These are phyloP conservation scores for Tachina lurida DNA, from an alignment of 2,888 invertebrate genomes.

Conservation along the genomic window DNA sequence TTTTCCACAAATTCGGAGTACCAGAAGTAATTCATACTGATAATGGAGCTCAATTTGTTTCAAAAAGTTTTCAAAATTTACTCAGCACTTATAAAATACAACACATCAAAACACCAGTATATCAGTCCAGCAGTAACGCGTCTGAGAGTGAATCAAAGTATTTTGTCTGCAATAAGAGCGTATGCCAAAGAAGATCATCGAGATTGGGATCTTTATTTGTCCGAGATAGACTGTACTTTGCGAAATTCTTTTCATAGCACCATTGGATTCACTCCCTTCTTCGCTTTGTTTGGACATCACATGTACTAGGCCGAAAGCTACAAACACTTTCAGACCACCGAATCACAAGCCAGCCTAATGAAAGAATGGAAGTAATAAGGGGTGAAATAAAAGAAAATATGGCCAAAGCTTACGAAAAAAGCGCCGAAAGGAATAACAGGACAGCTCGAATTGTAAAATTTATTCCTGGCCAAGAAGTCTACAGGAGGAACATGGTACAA, in stretches of 20 bases:
- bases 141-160: background rate
- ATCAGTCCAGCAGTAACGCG: background rate
- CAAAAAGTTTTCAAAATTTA: too few species aligned
- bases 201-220: too few species aligned
- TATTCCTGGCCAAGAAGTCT: background rate
- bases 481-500: background rate
- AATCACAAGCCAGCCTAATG: background rate
- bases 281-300: background rate
- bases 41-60: too few species aligned
- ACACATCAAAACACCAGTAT: background rate
- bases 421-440: too few species aligned
- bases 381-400: too few species aligned
- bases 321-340: background rate
- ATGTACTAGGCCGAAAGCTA: background rate
- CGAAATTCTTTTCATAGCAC: too few species aligned
- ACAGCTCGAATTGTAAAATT: background rate
- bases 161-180: background rate
- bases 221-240: too few species aligned
- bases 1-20: too few species aligned
- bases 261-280: background rate
- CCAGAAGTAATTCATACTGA: too few species aligned
- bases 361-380: background rate
- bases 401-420: too few species aligned
- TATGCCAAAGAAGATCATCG: background rate
- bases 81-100: too few species aligned